phyloP scores from a whole-genome alignment of 2,888 invertebrate species.

The Stramonita haemastoma region DNA sequence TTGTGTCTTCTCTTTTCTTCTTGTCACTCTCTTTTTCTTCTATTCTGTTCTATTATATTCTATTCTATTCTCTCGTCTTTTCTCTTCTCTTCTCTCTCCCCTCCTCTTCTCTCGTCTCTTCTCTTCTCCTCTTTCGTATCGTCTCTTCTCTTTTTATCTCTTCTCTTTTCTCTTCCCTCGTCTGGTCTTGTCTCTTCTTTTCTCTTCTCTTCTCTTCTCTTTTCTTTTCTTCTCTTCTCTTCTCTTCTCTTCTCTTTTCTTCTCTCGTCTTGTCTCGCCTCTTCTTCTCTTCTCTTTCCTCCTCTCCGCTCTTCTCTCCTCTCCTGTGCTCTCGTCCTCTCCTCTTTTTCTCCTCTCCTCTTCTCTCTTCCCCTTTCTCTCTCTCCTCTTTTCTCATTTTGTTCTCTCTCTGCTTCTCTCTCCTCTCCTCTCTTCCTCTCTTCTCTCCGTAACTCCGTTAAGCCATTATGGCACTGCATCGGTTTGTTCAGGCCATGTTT shows the following conservation, averaged over 20 bases:
- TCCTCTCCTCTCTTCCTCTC: not conserved
- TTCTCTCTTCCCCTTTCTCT: not conserved
- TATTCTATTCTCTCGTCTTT: too few relatives aligned
- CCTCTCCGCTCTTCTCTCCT: slow-evolving; percentile 8
- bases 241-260: slow-evolving; percentile 1
- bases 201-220: too few relatives aligned
- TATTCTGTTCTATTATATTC: too few relatives aligned
- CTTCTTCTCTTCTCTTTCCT: not conserved
- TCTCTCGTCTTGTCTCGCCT: not conserved
- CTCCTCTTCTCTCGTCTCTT: not conserved
- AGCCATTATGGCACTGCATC: not conserved
- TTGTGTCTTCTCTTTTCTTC: too few relatives aligned
- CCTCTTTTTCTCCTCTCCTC: not conserved
- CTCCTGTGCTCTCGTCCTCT: not conserved
- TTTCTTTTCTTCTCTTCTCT: not conserved
- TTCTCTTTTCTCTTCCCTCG: not conserved
- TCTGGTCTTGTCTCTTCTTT: not conserved
- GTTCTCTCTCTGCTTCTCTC: not conserved
- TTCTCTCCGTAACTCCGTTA: not conserved
- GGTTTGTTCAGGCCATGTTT: too few relatives aligned
- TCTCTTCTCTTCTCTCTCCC: too few relatives aligned
- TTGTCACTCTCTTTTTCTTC: too few relatives aligned
- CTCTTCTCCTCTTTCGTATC: slow-evolving; percentile 28
- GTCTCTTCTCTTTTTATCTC: not conserved
- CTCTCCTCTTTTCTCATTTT: not conserved